These are phyloP conservation scores for Drosophila conformis DNA, from an alignment of 2,888 invertebrate genomes.

Conservation along the genomic window DNA sequence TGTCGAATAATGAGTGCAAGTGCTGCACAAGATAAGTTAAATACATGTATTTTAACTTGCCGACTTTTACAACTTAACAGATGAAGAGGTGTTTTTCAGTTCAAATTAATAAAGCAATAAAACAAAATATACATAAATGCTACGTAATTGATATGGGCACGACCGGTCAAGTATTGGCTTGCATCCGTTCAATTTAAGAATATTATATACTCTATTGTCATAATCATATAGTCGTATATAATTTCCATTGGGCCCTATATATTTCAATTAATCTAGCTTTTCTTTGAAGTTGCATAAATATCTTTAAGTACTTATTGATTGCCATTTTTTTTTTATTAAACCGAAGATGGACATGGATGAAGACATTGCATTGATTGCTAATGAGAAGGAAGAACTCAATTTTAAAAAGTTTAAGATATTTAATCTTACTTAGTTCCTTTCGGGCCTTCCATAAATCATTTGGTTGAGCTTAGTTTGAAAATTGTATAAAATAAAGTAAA, in stretches of 20 bases:
- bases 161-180: not conserved
- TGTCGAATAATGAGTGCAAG: conserved; percentile 45
- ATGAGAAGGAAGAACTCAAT: no score
- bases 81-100: conserved; percentile 8
- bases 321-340: not conserved
- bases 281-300: not conserved
- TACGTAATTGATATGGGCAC: not conserved
- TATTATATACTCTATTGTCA: not conserved
- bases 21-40: conserved; percentile 44
- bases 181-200: not conserved
- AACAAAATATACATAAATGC: not conserved
- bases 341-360: not conserved
- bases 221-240: not conserved
- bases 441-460: not conserved
- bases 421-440: not conserved
- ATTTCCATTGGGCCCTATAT: not conserved
- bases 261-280: not conserved
- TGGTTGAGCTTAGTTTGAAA: not conserved
- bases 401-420: no score
- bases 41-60: conserved; percentile 39
- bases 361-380: not conserved
- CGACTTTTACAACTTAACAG: conserved; percentile 33
- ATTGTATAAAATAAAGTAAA: not conserved
- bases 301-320: not conserved
- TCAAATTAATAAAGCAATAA: not conserved